phyloP scores from a whole-genome alignment of 1,140 invertebrate species.

The Drosophila sturtevanti region DNA sequence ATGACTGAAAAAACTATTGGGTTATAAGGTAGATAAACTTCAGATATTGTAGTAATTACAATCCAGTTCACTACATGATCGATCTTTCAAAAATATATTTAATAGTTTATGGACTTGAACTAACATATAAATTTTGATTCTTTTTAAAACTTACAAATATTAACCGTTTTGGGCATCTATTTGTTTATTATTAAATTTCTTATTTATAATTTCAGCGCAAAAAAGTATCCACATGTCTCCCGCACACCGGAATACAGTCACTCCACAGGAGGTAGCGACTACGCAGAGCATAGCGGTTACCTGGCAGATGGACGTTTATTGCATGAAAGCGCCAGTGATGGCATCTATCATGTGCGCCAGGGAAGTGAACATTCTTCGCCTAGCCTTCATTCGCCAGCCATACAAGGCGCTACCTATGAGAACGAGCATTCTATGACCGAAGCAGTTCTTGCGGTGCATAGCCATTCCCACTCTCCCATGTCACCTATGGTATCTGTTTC shows the following conservation, averaged over 20 bases:
- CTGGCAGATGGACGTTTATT: constrained; percentile 61
- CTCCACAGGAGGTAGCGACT: constrained; percentile 69
- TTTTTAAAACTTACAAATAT: no score
- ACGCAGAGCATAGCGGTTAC: constrained; percentile 65
- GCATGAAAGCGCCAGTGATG: constrained; percentile 63
- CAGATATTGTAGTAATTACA: no score
- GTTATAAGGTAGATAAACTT: no score
- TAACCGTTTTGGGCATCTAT: no score
- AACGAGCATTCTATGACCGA: constrained; percentile 68
- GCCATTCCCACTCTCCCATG: constrained; percentile 63
- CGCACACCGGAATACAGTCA: constrained; percentile 72
- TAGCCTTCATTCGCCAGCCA: constrained; percentile 76
- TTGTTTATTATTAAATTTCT: background rate
- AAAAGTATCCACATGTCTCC: constrained; percentile 70
- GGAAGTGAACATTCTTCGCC: constrained; percentile 79
- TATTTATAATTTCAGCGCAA: constrained; percentile 48
- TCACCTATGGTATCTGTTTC: constrained; percentile 49
- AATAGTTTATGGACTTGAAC: no score
- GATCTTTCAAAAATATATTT: no score
- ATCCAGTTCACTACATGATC: no score
- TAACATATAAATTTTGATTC: no score
- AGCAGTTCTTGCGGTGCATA: constrained; percentile 58
- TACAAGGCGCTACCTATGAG: constrained; percentile 70
- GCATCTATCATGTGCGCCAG: constrained; percentile 73
- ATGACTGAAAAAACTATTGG: no score